These are phyloP conservation scores for Beris chalybata DNA, from an alignment of 2,888 invertebrate species.

Conservation along the genomic window DNA sequence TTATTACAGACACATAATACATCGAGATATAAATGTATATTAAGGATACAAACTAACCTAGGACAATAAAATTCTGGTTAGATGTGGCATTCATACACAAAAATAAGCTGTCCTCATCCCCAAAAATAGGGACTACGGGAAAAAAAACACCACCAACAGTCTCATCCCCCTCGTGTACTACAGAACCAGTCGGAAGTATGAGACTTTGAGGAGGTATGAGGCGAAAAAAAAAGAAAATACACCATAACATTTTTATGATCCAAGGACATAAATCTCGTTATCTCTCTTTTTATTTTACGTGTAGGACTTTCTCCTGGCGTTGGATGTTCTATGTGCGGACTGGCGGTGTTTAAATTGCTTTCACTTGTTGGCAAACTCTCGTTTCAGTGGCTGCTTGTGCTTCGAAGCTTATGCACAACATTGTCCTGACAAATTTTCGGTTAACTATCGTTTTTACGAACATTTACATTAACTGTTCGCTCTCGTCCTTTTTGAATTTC, in stretches of 20 bases:
- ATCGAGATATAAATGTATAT: slow-evolving; percentile 25
- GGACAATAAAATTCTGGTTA: slow-evolving; percentile 45
- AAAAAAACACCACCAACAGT: not conserved
- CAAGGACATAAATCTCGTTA: slow-evolving; percentile 56
- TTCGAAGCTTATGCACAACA: too few species aligned
- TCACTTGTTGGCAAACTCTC: slow-evolving; percentile 17
- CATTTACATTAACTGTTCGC: too few species aligned
- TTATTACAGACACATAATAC: slow-evolving; percentile 39
- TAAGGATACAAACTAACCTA: slow-evolving; percentile 44
- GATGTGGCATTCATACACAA: slow-evolving; percentile 24
- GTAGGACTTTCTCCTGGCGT: slow-evolving; percentile 24
- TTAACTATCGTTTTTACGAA: too few species aligned
- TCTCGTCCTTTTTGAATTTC: too few species aligned
- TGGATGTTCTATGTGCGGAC: slow-evolving; percentile 13
- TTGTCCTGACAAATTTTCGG: too few species aligned
- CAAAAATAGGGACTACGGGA: slow-evolving; percentile 17
- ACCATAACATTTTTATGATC: slow-evolving; percentile 51
- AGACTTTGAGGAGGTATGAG: not conserved
- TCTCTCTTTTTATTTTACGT: slow-evolving; percentile 41
- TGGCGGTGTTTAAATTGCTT: slow-evolving; percentile 17
- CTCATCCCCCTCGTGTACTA: slow-evolving; percentile 13
- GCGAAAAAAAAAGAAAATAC: slow-evolving; percentile 45
- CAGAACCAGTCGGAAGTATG: slow-evolving; percentile 3
- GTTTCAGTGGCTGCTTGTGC: too few species aligned
- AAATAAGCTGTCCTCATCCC: slow-evolving; percentile 4